These are phyloP conservation scores for Aphelocoma californica DNA, from an alignment of 2,797 vertebrate genomes.

Conservation along the genomic window DNA sequence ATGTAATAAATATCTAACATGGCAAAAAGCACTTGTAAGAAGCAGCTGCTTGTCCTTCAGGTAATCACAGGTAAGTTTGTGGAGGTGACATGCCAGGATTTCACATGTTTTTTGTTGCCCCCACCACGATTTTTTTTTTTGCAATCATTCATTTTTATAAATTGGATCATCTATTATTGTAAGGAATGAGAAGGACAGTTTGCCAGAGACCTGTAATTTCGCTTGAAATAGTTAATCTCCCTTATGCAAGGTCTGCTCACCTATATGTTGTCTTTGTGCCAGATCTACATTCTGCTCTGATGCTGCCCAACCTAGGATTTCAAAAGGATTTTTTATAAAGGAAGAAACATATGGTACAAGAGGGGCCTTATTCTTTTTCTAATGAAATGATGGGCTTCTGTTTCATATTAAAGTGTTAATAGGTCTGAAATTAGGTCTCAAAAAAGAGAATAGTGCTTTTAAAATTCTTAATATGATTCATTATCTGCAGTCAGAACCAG, in stretches of 20 bases:
- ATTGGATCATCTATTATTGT: neutral
- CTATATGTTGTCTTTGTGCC: neutral
- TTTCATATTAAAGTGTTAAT: conserved; percentile 83
- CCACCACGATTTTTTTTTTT: neutral
- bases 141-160: neutral
- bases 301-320: conserved; percentile 56
- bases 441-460: conserved; percentile 76
- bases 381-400: conserved; percentile 80
- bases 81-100: neutral
- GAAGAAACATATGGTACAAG: conserved; percentile 71
- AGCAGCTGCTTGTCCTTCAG: conserved; percentile 52
- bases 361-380: conserved; percentile 69
- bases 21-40: conserved; percentile 42
- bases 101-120: neutral
- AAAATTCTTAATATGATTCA: conserved; percentile 79
- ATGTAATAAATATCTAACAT: conserved; percentile 64
- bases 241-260: conserved; percentile 23
- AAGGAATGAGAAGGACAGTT: neutral
- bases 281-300: conserved; percentile 45
- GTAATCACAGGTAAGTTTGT: conserved; percentile 4
- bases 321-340: conserved; percentile 62
- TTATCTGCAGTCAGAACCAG: conserved; percentile 76
- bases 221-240: neutral
- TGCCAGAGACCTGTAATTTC: neutral
- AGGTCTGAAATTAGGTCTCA: conserved; percentile 79